Conservation (phyloP, 2,797 vertebrate species). For the Agapornis canus region DNA sequence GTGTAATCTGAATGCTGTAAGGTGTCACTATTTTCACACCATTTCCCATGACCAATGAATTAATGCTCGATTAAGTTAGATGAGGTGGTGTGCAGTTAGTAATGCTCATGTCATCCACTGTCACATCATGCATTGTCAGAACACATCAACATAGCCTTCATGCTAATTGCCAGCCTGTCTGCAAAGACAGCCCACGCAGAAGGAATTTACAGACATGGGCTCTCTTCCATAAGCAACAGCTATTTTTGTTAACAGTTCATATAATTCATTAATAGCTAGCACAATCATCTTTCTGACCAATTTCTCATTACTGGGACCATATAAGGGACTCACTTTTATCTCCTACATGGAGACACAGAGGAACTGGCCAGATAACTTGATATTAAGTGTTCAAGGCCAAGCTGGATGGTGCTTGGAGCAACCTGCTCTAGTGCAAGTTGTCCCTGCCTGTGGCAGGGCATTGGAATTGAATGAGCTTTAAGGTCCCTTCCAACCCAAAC, state of each 20-base stretch:
- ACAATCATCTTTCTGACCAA: background rate
- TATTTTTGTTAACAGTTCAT: slow-evolving; percentile 34
- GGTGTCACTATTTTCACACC: background rate
- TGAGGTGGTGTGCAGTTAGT: background rate
- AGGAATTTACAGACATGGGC: slow-evolving; percentile 50
- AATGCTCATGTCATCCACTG: slow-evolving; percentile 49
- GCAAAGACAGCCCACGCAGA: slow-evolving; percentile 50
- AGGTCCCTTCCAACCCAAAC: background rate
- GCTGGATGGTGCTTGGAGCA: background rate
- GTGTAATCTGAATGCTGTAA: background rate
- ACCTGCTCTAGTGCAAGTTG: background rate
- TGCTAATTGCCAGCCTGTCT: slow-evolving; percentile 59
- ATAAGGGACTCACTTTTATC: background rate
- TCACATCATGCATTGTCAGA: slow-evolving; percentile 51
- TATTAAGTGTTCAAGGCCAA: background rate
- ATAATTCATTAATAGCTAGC: slow-evolving; percentile 16
- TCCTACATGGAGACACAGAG: background rate
- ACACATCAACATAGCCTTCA: slow-evolving; percentile 43
- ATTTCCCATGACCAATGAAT: background rate
- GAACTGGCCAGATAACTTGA: background rate
- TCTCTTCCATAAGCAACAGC: slow-evolving; percentile 12
- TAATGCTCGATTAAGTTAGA: background rate
- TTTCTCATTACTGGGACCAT: background rate
- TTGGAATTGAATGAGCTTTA: background rate
- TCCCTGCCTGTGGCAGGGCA: background rate